A percentile compares a stretch with the other conserved stretches of the same genome.
Evolutionary conservation across 2,888 invertebrate species (phyloP).

Genomic region (Molanna angustata): DNA sequence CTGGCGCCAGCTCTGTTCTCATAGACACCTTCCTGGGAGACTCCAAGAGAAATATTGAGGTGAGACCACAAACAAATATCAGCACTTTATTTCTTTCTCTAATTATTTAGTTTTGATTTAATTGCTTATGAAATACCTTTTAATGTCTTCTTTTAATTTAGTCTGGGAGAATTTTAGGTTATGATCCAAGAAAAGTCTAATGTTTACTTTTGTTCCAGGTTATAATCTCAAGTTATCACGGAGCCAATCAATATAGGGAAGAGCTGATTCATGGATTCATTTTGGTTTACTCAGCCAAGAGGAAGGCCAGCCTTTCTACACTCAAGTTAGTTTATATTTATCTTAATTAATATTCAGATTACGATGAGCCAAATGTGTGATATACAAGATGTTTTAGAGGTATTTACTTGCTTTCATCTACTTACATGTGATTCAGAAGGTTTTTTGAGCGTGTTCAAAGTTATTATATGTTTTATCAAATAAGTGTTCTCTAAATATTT

Average conservation of each 20-base stretch:
- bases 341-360: too few relatives aligned
- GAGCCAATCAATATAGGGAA: conserved; percentile 87
- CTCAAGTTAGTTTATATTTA: conserved; percentile 68
- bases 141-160: neutral
- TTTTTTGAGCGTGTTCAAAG: too few relatives aligned
- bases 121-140: neutral
- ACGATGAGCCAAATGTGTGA: too few relatives aligned
- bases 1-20: conserved; percentile 83
- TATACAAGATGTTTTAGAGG: too few relatives aligned
- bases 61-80: conserved; percentile 36
- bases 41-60: conserved; percentile 83
- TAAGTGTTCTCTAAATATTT: too few relatives aligned
- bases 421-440: too few relatives aligned
- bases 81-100: conserved; percentile 19
- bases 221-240: conserved; percentile 93
- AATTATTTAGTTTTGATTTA: neutral
- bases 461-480: too few relatives aligned
- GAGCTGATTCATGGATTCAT: conserved; percentile 94
- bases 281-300: conserved; percentile 89
- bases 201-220: conserved; percentile 45
- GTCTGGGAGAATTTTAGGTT: neutral
- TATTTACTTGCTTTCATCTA: too few relatives aligned
- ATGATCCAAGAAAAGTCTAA: neutral
- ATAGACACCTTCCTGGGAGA: conserved; percentile 91
- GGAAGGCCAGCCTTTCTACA: conserved; percentile 91